Base-by-base conservation (phyloP, 2,888 invertebrate species). In the Hydropsyche betteni region DNA sequence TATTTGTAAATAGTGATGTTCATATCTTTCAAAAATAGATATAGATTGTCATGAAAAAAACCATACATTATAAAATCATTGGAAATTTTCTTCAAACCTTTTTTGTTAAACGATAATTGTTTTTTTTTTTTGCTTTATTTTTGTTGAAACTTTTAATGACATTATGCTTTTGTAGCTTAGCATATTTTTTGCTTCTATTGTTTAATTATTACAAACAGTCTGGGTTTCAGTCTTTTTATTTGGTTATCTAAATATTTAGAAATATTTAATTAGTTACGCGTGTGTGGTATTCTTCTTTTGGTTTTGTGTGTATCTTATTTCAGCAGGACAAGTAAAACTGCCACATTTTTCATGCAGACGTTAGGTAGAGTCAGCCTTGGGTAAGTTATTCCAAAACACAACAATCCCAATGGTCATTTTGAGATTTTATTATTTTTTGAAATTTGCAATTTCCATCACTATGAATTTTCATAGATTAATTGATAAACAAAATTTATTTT, bases 301-400 rank as follows among this genome's bases (percentile, higher is more conserved):
- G 78, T 80, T 80, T 75, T 79, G 86, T 86, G 86, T 85, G 88
- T 90, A 90, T 91, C 87, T 84, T 84, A 85, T 88, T 91, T 89
- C 91, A 91, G 91, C 88, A 90, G 90, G 88, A 89, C 90, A 89
- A 89, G 89, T 86, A 89, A 89, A 86, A 89, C 90, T 86, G 34
- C 64, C 34, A 88, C 90, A 86, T 88, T 90, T 88, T 88, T 91
- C 88, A 89, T 90, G 89, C 90, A 91, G 89, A 90, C 90, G 85
- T 88, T 91, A 86, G 88, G 89, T 88, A 88, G 88, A 87, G 89
- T 89, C 87, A 89, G 89, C 86, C 90, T 91, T 86, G 91, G 92
- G 92, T 92, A 91, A 90, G 91, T 91, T 86, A 44, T 86, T 85
- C 83, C 84, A 86, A 52, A 70, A 24, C 53, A 74, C 58, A 74